A percentile compares a stretch with the other conserved stretches of the same genome.
These are phyloP conservation scores for Seira musarum DNA, from an alignment of 2,888 invertebrate species.

Conservation along the genomic window DNA sequence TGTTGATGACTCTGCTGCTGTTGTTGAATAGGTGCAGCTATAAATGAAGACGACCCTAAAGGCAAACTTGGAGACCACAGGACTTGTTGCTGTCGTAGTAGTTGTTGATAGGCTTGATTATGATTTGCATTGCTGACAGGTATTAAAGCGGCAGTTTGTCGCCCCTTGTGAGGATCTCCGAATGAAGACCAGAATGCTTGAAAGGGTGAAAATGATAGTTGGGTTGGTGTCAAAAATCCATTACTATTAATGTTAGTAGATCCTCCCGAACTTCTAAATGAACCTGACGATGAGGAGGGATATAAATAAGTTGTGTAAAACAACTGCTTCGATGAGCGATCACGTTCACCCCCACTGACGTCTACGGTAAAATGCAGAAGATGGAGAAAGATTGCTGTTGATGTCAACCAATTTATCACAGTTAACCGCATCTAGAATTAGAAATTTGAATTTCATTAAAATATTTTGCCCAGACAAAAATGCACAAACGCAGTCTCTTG, in stretches of 20 bases:
- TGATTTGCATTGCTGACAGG: slow-evolving; percentile 53
- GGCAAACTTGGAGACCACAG: slow-evolving; percentile 57
- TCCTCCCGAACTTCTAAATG: slow-evolving; percentile 19
- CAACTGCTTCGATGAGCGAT: slow-evolving; percentile 52
- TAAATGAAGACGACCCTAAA: slow-evolving; percentile 48
- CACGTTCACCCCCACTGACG: slow-evolving; percentile 48
- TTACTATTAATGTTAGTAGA: slow-evolving; percentile 26
- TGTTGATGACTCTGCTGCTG: slow-evolving; percentile 31
- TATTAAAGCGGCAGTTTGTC: slow-evolving; percentile 49
- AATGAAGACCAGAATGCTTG: slow-evolving; percentile 49
- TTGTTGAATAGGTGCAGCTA: slow-evolving; percentile 31
- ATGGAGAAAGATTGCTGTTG: slow-evolving; percentile 38
- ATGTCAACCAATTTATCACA: slow-evolving; percentile 48
- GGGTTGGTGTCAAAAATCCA: slow-evolving; percentile 39
- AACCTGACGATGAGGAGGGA: slow-evolving; percentile 42
- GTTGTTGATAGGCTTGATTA: slow-evolving; percentile 32
- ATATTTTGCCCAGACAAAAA: neutral
- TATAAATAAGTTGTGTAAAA: slow-evolving; percentile 56
- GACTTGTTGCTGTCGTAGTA: slow-evolving; percentile 51
- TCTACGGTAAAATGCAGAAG: neutral
- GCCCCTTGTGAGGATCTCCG: slow-evolving; percentile 46
- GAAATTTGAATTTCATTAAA: slow-evolving; percentile 19
- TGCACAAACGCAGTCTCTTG: no score
- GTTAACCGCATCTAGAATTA: slow-evolving; percentile 55
- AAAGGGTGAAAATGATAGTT: slow-evolving; percentile 48